Evolutionary conservation across 1,140 invertebrate species (phyloP), one percentile per base, ranked within the genome.

Genomic region (Pseudachorutes palmiensis): DNA sequence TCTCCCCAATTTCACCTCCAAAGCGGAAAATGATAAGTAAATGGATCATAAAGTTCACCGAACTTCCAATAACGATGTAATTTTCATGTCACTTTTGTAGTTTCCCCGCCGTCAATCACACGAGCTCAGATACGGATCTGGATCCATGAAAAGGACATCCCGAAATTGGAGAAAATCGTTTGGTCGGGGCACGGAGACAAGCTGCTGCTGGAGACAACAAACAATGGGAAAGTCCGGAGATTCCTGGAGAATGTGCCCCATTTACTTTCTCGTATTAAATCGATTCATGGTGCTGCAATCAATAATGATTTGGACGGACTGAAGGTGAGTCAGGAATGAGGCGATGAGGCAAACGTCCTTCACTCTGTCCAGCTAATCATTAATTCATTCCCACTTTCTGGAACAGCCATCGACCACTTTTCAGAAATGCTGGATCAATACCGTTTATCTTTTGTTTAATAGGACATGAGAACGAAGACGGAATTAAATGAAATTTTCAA

Each of bases 121-220:
- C 32, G 72, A 28, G 72, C 78, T 24, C 80, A 80, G 72, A 77
- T 81, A 29, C 70, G 76, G 22, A 76, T 78, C 51, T 81, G 79
- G 80, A 77, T 81, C 33, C 75, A 79, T 69, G 79, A 80, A 57
- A 72, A 76, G 65, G 79, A 81, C 70, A 71, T 79, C 0, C 73
- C 75, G 19, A 78, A 75, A 70, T 75, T 80, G 68, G 76, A 82
- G 77, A 67, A 64, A 91, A 92, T 94, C 69, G 81, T 95, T 14
- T 91, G 91, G 88, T 88, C 91, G 73, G 91, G 92, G 0, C 87
- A 91, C 74, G 92, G 91, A 9, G 80, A 86, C 51, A 86, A 87
- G 67, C 81, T 94, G 2, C 81, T 88, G 58, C 85, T 85, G 68
- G 90, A 93, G 76, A 90, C 90, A 1, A 90, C 88, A 76, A 91